Base-by-base conservation (phyloP, 1,140 invertebrate genomes). In the Bathynomus jamesi region DNA sequence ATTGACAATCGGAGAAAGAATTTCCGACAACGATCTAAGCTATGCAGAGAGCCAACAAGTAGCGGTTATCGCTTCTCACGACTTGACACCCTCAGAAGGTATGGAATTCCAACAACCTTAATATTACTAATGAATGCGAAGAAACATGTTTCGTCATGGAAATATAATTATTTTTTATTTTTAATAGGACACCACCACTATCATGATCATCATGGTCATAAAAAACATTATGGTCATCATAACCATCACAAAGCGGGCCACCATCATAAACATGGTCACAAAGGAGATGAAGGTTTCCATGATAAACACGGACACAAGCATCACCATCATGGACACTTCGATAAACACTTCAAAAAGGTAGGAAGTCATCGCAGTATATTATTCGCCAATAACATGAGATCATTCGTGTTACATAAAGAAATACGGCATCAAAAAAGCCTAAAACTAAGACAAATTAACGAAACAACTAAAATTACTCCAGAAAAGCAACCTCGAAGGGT, bases 251-350 rank as follows among this genome's bases (percentile, higher is more conserved):
- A 71, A 40, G 64, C 75, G 28, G 75, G 75, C 61, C 67, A 70
- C 31, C 75, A 77, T 28, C 60, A 71, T 25, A 74, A 76, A 53
- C 64, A 63, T 28, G 62, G 71, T 1, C 71, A 76, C 62, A 64
- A 76, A 53, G 70, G 72, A 74, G 61, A 76, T 28, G 65, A 76
- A 61, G 65, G 75, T 17, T 67, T 67, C 60, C 67, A 76, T 29
- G 68, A 64, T 40, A 63, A 76, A 7, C 68, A 71, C 27, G 75
- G 62, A 8, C 70, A 69, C 25, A 53, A 77, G 63, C 64, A 68
- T 31, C 65, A 31, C 32, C 70, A 63, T 27, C 28, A 75, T 29
- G 71, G 62, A 65, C 70, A 75, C 40, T 69, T n/a, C 29, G 67
- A 53, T 3, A 69, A 69, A 60, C 46, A 28, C n/a, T 53, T 61